Evolutionary conservation across 2,113 vertebrate genomes (phyloP).

Genomic region (Hippocampus mohnikei): DNA sequence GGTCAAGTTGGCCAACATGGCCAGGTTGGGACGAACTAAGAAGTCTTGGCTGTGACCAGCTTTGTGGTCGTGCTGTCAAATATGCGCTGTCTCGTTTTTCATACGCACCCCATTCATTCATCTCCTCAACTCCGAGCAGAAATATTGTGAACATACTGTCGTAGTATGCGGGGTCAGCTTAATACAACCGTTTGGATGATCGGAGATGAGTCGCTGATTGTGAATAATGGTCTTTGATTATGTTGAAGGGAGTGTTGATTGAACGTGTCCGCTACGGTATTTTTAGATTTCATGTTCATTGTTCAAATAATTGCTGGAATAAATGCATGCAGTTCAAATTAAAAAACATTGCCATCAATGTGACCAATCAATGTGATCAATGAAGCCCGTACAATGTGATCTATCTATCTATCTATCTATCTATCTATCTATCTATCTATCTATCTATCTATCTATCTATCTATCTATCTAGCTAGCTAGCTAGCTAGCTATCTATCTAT

Average conservation of each 20-base stretch:
- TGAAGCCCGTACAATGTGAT: too few species aligned
- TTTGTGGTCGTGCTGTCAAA: neutral
- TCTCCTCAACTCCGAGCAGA: neutral
- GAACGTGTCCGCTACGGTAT: neutral
- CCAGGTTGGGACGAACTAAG: conserved; percentile 41
- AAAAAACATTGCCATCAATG: too few species aligned
- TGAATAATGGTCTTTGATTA: neutral
- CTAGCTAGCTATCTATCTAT: neutral
- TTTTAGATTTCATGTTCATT: neutral
- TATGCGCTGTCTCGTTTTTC: neutral
- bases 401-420: too few species aligned
- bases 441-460: neutral
- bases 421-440: too few species aligned
- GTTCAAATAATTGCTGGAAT: neutral
- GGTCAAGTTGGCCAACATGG: conserved; percentile 42
- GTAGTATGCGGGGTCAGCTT: neutral
- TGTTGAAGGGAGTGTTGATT: neutral
- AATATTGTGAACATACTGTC: neutral
- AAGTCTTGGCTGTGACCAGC: conserved; percentile 61
- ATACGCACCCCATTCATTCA: neutral
- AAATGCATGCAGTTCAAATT: too few species aligned
- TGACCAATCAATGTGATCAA: too few species aligned
- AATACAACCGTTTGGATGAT: neutral
- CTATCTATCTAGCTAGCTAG: neutral
- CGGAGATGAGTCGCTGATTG: neutral